Conservation (phyloP, 2,797 vertebrate genomes). For the Hyperoplus lanceolatus region DNA sequence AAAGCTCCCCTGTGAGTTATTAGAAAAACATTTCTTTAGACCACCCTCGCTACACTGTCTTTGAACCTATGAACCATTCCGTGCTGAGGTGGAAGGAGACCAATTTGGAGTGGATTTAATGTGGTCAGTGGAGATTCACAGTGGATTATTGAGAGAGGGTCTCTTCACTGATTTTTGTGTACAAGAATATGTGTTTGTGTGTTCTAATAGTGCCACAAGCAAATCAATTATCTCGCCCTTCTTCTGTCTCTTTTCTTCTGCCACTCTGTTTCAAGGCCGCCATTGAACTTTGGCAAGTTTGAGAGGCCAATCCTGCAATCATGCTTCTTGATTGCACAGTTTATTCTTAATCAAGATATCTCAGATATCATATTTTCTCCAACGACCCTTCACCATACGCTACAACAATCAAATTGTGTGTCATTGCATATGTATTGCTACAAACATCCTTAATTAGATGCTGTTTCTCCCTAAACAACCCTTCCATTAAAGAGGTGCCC, state of each 20-base stretch:
- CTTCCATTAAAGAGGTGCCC: conserved; percentile 38
- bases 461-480: conserved; percentile 30
- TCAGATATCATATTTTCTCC: conserved; percentile 53
- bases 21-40: conserved; percentile 71
- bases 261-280: conserved; percentile 59
- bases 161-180: conserved; percentile 13
- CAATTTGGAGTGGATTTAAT: conserved; percentile 60
- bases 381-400: conserved; percentile 46
- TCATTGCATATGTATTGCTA: conserved; percentile 59
- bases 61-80: conserved; percentile 43
- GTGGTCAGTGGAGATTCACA: conserved; percentile 44
- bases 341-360: conserved; percentile 76
- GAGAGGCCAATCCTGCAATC: conserved; percentile 68
- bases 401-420: conserved; percentile 75
- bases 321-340: conserved; percentile 75
- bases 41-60: conserved; percentile 41
- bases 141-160: conserved; percentile 38
- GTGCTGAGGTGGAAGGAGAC: conserved; percentile 53
- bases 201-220: neutral
- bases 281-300: conserved; percentile 48
- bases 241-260: neutral
- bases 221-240: neutral
- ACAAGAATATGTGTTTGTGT: conserved; percentile 5
- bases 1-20: conserved; percentile 72
- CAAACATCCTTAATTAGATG: conserved; percentile 69